Conservation (phyloP, 1,140 invertebrate species). For the Hestina assimilis region DNA sequence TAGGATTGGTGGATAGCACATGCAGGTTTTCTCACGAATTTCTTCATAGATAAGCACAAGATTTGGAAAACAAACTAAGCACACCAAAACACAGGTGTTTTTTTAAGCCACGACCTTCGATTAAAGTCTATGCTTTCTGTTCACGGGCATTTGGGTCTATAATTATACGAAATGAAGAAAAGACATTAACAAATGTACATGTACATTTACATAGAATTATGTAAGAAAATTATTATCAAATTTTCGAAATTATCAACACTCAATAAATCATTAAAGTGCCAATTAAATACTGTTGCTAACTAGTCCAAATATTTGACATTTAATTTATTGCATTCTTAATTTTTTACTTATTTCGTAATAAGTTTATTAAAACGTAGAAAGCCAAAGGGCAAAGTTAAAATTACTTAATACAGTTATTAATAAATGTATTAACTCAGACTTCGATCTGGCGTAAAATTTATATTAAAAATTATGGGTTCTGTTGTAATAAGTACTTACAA, state of each 20-base stretch:
- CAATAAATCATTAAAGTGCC: neutral
- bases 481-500: too few species aligned
- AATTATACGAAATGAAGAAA: neutral
- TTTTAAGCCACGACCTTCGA: too few species aligned
- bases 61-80: too few species aligned
- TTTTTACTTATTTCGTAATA: neutral
- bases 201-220: neutral
- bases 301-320: constrained; percentile 23
- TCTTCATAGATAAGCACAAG: too few species aligned
- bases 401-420: constrained; percentile 13
- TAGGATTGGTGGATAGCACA: too few species aligned
- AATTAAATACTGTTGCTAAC: constrained; percentile 7
- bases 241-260: too few species aligned
- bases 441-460: constrained; percentile 5
- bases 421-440: constrained; percentile 10
- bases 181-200: neutral
- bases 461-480: neutral
- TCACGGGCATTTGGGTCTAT: too few species aligned
- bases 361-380: constrained; percentile 3
- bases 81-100: too few species aligned
- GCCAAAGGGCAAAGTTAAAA: constrained; percentile 24
- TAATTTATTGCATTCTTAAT: constrained; percentile 7
- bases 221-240: too few species aligned
- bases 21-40: too few species aligned
- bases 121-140: too few species aligned